phyloP scores from a whole-genome alignment of 2,888 invertebrate species.

The Omphaloscelis lunosa region DNA sequence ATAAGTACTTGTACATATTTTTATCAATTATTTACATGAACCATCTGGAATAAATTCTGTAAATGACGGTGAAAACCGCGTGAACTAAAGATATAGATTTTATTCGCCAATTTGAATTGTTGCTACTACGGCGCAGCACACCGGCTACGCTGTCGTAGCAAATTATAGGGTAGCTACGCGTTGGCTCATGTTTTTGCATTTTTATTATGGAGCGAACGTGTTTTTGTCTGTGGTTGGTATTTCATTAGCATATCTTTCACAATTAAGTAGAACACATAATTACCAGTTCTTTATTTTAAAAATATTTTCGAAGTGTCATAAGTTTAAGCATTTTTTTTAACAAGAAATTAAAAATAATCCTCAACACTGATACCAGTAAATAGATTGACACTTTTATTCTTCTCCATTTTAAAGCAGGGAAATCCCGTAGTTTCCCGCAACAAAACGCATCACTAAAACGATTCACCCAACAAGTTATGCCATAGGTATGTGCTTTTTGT shows the following conservation, averaged over 20 bases:
- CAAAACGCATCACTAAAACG: slow-evolving; percentile 52
- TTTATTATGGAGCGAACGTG: not conserved
- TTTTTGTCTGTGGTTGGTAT: not conserved
- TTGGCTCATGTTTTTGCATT: not conserved
- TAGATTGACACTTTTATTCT: not conserved
- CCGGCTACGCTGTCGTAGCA: slow-evolving; percentile 5
- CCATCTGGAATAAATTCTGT: not conserved
- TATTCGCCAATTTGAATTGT: not conserved
- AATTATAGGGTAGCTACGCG: not conserved
- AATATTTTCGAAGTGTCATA: not conserved
- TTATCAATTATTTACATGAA: not conserved
- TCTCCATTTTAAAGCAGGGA: not conserved
- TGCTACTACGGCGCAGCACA: slow-evolving; percentile 27
- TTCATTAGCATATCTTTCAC: not conserved
- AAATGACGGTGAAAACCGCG: not conserved
- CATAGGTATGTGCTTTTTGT: slow-evolving; percentile 53
- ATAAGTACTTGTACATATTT: too few species aligned
- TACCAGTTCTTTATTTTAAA: too few species aligned
- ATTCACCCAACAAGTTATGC: slow-evolving; percentile 52
- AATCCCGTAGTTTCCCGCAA: slow-evolving; percentile 14
- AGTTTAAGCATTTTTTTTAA: not conserved
- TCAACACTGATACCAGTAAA: not conserved
- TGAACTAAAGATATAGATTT: too few species aligned
- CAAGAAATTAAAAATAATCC: not conserved
- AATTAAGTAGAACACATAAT: not conserved